Percentiles rank a stretch among this genome's conserved stretches.
phyloP scores from a whole-genome alignment of 2,797 vertebrate species.

The Characodon lateralis region DNA sequence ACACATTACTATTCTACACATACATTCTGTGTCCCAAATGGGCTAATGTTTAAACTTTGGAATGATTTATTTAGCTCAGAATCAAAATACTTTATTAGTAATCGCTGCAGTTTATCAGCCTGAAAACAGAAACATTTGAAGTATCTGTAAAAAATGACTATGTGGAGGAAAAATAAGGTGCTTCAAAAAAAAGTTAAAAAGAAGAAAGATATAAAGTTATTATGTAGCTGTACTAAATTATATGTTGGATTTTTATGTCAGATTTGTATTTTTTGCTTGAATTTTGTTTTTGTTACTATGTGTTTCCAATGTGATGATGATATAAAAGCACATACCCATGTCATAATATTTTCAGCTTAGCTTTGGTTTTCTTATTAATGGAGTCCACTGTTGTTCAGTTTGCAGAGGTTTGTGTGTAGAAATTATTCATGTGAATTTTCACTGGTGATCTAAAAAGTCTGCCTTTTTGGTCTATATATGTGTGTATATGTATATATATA shows the following conservation, averaged over 20 bases:
- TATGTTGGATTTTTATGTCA: neutral
- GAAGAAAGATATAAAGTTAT: neutral
- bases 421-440: too few relatives aligned
- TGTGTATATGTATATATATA: too few relatives aligned
- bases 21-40: neutral
- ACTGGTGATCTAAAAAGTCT: too few relatives aligned
- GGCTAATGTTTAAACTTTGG: neutral
- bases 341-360: too few relatives aligned
- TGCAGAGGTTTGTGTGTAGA: too few relatives aligned
- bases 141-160: neutral
- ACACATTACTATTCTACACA: neutral
- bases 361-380: too few relatives aligned
- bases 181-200: neutral
- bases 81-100: neutral
- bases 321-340: too few relatives aligned
- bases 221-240: neutral
- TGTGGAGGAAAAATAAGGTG: neutral
- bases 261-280: neutral
- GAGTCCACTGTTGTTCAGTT: too few relatives aligned
- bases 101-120: neutral
- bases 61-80: neutral
- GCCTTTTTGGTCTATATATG: too few relatives aligned
- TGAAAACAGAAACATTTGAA: neutral
- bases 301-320: neutral
- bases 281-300: neutral